phyloP scores from a whole-genome alignment of 2,113 vertebrate species.

The Bubo blakistoni region DNA sequence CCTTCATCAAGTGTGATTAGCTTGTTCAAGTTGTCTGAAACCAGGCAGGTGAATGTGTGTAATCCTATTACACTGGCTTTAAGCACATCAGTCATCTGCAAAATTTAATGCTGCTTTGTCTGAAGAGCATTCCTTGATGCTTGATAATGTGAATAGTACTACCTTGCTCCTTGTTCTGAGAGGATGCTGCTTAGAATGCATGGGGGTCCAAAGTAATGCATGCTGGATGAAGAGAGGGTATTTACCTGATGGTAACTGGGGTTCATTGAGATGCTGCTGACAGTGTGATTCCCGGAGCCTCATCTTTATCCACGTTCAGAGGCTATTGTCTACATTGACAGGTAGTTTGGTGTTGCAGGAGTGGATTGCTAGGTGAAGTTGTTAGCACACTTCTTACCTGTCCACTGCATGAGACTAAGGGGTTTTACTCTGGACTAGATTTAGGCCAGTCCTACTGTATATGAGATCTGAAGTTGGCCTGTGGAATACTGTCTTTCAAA shows the following conservation, averaged over 20 bases:
- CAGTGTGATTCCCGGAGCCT: background rate
- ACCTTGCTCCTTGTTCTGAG: background rate
- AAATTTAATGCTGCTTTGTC: background rate
- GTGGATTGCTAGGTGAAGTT: background rate
- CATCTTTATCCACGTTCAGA: background rate
- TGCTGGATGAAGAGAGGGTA: too few species aligned
- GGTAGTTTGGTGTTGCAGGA: background rate
- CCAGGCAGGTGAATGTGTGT: background rate
- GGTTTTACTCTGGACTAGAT: background rate
- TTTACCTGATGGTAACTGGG: background rate
- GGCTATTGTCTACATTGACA: background rate
- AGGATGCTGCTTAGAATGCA: background rate
- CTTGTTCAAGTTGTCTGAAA: background rate
- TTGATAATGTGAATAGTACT: background rate
- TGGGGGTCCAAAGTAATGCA: background rate
- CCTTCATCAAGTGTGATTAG: background rate
- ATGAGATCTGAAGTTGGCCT: background rate
- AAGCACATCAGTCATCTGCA: rapidly evolving
- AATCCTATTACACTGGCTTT: background rate
- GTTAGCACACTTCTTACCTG: background rate
- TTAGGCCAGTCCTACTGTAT: background rate
- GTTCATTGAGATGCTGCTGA: background rate
- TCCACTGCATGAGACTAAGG: background rate
- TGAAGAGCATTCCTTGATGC: background rate
- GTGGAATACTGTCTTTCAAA: background rate